These are phyloP conservation scores for Sterna hirundo DNA, from an alignment of 2,113 vertebrate genomes.

Conservation along the genomic window DNA sequence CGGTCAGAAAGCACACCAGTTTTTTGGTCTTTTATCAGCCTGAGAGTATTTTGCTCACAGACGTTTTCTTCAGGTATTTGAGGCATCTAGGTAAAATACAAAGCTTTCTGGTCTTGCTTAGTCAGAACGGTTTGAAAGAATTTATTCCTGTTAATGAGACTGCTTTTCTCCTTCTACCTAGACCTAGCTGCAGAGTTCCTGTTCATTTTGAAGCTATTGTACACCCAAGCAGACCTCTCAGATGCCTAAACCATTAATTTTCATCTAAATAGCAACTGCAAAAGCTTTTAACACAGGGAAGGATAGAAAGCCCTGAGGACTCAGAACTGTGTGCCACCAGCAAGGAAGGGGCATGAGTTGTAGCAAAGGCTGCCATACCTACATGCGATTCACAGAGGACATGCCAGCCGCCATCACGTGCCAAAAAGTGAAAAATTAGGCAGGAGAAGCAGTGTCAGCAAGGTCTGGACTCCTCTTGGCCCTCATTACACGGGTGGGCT, in stretches of 20 bases:
- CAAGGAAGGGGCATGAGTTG: not conserved
- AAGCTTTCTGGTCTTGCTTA: not conserved
- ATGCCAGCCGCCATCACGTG: rapidly evolving
- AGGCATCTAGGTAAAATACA: not conserved
- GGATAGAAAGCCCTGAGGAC: not conserved
- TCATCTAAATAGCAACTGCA: not conserved
- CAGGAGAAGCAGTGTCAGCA: not conserved
- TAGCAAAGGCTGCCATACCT: not conserved
- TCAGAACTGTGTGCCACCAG: not conserved
- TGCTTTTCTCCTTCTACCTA: not conserved
- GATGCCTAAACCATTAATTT: not conserved
- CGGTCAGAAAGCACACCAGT: not conserved
- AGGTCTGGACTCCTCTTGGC: not conserved
- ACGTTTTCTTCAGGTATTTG: not conserved
- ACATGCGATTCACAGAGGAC: rapidly evolving
- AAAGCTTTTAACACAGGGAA: not conserved
- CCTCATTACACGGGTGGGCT: rapidly evolving
- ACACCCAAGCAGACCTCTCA: not conserved
- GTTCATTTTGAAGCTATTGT: not conserved
- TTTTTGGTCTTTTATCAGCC: not conserved
- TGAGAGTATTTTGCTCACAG: not conserved
- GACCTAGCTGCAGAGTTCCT: not conserved
- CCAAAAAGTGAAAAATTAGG: not conserved
- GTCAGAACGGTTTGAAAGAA: not conserved
- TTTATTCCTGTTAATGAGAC: not conserved